Base-by-base conservation (phyloP, 2,888 invertebrate species). In the Dynastes maya region DNA sequence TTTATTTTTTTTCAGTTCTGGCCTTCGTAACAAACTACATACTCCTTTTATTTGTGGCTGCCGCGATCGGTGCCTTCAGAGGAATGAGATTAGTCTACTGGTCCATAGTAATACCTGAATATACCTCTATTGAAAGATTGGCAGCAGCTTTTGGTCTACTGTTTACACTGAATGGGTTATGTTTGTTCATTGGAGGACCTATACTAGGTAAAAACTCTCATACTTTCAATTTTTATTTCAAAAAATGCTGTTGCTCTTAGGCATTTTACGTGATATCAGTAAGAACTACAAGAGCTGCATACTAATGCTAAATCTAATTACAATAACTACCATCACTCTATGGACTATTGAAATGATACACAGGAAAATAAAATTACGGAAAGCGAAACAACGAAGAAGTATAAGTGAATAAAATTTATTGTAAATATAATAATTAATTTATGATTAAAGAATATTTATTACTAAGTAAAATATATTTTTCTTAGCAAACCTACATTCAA, bases 101-200 rank as follows among this genome's bases (percentile, higher is more conserved):
- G 90, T 90, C 91, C 68, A 88, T 93, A 11, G 91, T 93, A 1
- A 91, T 93, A 76, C 93, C 93, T 0, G 91, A 88, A 84, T 90
- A 93, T 82, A 92, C 93, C 6, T 92, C 93, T 0, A 86, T 93
- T 37, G 91, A 93, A 67, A 89, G 91, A 81, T 86, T 93, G 27
- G 90, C 93, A 1, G 91, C 91, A 70, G 93, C 93, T 1, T 91
- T 91, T 2, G 92, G 93, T 2, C 91, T 94, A 71, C 93, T 93
- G 85, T 92, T 92, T 91, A 90, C 93, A 78, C 89, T 90, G 80
- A 93, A 93, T 85, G 93, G 93, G 27, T 86, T 92, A 64, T 88
- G 91, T 63, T 89, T 92, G 49, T 87, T 92, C 67, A 88, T 88
- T 4, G 89, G 91, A 79, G 92, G 93, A 84, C 91, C 92, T 64